Evolutionary conservation across 2,888 invertebrate genomes (phyloP).

Genomic region (Apotomis capreana): DNA sequence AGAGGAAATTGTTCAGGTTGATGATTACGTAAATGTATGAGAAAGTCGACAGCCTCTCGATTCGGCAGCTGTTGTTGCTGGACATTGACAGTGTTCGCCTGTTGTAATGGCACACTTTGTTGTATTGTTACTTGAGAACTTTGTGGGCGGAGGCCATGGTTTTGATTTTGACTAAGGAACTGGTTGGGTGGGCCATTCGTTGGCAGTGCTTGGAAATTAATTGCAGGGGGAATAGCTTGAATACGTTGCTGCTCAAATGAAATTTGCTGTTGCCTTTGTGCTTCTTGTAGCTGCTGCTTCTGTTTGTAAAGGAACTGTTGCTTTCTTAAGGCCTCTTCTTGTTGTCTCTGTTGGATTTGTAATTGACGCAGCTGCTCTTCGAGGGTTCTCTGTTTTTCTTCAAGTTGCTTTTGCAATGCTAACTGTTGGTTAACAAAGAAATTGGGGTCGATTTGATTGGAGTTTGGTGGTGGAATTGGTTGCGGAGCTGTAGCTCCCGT

Average conservation of each 20-base stretch:
- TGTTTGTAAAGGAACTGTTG: constrained; percentile 61
- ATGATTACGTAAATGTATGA: constrained; percentile 74
- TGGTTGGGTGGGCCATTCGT: constrained; percentile 64
- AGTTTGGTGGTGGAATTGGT: constrained; percentile 13
- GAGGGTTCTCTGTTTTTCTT: constrained; percentile 86
- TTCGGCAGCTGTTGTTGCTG: constrained; percentile 84
- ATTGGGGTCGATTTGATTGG: constrained; percentile 54
- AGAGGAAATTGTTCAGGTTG: constrained; percentile 75
- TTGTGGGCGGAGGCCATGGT: constrained; percentile 57
- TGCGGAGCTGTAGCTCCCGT: constrained; percentile 48
- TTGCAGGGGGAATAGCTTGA: constrained; percentile 62
- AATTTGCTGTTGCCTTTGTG: constrained; percentile 59
- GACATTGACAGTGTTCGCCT: constrained; percentile 64
- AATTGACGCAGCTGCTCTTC: constrained; percentile 88
- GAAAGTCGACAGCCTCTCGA: constrained; percentile 82
- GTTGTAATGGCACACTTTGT: constrained; percentile 74
- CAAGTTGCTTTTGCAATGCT: constrained; percentile 76
- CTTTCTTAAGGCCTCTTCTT: constrained; percentile 82
- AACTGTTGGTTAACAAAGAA: constrained; percentile 69
- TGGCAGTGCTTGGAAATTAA: constrained; percentile 63
- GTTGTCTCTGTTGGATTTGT: constrained; percentile 87
- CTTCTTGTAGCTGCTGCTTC: constrained; percentile 49
- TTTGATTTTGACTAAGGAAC: constrained; percentile 63
- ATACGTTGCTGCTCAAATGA: constrained; percentile 64
- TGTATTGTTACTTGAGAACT: constrained; percentile 76